Base-by-base conservation (phyloP, 2,888 invertebrate genomes). In the Agonopterix heracliana region DNA sequence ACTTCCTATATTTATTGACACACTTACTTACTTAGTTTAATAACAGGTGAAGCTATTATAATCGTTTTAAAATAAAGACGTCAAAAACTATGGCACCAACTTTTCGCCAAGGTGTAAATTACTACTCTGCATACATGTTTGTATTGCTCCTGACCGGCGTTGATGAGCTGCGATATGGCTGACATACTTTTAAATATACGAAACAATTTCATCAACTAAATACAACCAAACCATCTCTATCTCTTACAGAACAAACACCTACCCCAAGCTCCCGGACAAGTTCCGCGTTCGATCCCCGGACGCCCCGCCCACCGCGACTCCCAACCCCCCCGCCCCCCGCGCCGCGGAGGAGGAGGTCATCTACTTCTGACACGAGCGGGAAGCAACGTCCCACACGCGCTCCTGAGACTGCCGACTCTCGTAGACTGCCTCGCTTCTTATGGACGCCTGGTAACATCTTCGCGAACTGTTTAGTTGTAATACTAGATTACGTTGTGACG, bases 201-300 rank as follows among this genome's bases (percentile, higher is more conserved):
- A n/a, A n/a, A n/a, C n/a, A n/a, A n/a, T n/a, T n/a, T n/a, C n/a
- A n/a, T n/a, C n/a, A n/a, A n/a, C n/a, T 26, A 26, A 26, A 26
- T 26, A 5, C 7, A 26, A 26, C 0, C 26, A 26, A 26, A 5
- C 26, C 26, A 26, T 26, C 26, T 17, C 17, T 17, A 17, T 10
- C 45, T 47, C 34, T 17, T 56, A 1, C 68, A 90, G 93, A 68
- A 93, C 93, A 35, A 92, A 93, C 77, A 93, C 93, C 0, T 93
- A 93, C 77, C 93, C 93, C 14, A 93, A 93, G 73, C 75, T 93
- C 47, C 92, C 93, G 43, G 93, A 93, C 59, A 91, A 92, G 71
- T 93, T 92, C 78, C 90, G 92, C 52, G 90, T 92, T 44, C 89
- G 91, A 8, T 90, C 90, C 1, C 90, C 91, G 9, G 89, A 88